Evolutionary conservation across 1,140 invertebrate species (phyloP).

Genomic region (Pygmarrhopalites habei): DNA sequence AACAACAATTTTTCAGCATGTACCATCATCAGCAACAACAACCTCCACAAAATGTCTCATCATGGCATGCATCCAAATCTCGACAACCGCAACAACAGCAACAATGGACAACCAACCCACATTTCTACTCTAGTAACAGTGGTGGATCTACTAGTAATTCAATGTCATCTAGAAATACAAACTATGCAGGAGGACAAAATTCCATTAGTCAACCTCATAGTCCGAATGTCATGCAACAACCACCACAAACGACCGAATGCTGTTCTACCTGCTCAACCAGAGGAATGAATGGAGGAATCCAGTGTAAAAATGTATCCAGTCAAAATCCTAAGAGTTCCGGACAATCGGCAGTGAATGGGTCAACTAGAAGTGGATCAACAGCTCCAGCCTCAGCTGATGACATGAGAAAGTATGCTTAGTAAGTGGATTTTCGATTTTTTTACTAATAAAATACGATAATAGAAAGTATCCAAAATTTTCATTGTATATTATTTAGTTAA

Average conservation of each 20-base stretch:
- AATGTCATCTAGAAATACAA: too few species aligned
- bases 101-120: too few species aligned
- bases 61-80: background rate
- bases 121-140: too few species aligned
- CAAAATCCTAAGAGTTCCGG: constrained; percentile 37
- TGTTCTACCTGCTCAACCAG: background rate
- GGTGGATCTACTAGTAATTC: too few species aligned
- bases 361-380: background rate
- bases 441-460: too few species aligned
- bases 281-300: constrained; percentile 14
- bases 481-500: too few species aligned
- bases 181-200: too few species aligned
- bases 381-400: constrained; percentile 42
- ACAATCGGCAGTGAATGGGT: background rate
- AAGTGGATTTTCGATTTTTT: too few species aligned
- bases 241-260: background rate
- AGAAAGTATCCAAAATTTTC: too few species aligned
- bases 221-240: constrained; percentile 9
- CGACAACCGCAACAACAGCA: background rate
- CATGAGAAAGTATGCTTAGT: constrained; percentile 78
- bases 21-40: background rate
- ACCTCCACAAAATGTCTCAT: background rate
- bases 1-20: too few species aligned
- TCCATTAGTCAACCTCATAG: background rate
- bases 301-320: constrained; percentile 33